Evolutionary conservation across 2,797 vertebrate species (phyloP), one percentile per base, ranked within the genome.

Genomic region (Spatula clypeata): DNA sequence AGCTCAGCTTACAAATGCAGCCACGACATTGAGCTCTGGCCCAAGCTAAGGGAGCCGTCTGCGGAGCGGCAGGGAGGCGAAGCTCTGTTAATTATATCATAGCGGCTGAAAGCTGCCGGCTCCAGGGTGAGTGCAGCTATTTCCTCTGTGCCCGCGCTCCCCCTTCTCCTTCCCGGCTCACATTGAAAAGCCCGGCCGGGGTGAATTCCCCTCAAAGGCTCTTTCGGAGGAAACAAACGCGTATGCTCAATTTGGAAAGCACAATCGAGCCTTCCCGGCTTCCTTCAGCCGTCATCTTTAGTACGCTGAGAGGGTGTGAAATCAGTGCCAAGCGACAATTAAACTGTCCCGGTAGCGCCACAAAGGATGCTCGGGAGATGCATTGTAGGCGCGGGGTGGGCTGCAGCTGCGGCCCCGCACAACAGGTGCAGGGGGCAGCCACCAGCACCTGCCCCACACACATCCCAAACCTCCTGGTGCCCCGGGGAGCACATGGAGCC

Each of bases 281-380:
- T 94, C 97, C 97, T 95, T 86, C 92, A 96, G 97, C 96, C 88
- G 60, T 95, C 97, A 34, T 90, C 96, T 93, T 96, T 93, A 96
- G 96, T 53, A 76, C 70, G 81, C 96, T 96, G 94, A 97, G 97
- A 96, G 95, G 96, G 98, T 98, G 98, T 98, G 98, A 98, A 98
- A 98, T 98, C 97, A 94, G 97, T 97, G 98, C 97, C 97, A 97
- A 97, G 97, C 86, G 88, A 97, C 98, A 97, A 97, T 96, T 92
- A 96, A 94, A 55, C 85, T 18, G 27, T 88, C 91, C 91, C 94
- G 61, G 10, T 76, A 23, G 88, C 86, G 93, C 94, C 97, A 98
- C 97, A 98, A 98, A 98, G 97, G 98, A 95, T 83, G 96, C 95
- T 51, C 26, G 79, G 95, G 95, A 94, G 96, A 90, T 66, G 93